phyloP scores from a whole-genome alignment of 64 coral and sea anemone species.

The Trachythela sp. region DNA sequence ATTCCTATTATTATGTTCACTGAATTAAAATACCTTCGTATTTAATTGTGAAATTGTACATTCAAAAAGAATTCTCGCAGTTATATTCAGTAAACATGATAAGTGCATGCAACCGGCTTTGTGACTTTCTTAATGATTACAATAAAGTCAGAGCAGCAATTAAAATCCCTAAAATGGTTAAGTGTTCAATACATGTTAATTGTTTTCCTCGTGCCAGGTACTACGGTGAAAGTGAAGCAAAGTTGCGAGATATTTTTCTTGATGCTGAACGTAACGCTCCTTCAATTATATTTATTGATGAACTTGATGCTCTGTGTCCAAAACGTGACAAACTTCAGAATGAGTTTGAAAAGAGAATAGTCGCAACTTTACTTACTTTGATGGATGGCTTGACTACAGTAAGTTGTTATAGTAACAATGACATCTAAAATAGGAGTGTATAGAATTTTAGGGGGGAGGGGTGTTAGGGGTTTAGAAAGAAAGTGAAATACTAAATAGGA shows the following conservation, averaged over 20 bases:
- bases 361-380: conserved; percentile 79
- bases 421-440: not conserved
- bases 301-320: conserved; percentile 89
- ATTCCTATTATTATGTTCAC: too few relatives aligned
- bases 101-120: too few relatives aligned
- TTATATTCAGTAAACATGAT: too few relatives aligned
- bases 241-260: conserved; percentile 82
- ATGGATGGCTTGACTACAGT: conserved; percentile 90
- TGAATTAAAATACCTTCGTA: too few relatives aligned
- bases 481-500: too few relatives aligned
- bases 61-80: too few relatives aligned
- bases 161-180: not conserved
- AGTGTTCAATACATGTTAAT: not conserved
- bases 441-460: too few relatives aligned
- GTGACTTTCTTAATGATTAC: too few relatives aligned
- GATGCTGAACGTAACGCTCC: conserved; percentile 75
- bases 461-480: too few relatives aligned
- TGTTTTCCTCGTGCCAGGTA: conserved; percentile 45
- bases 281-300: conserved; percentile 91
- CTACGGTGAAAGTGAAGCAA: conserved; percentile 94
- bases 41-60: too few relatives aligned
- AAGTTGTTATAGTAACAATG: not conserved
- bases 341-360: conserved; percentile 97
- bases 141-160: too few relatives aligned
- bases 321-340: conserved; percentile 93